Evolutionary conservation across 1,140 invertebrate genomes (phyloP).

Genomic region (Anastatus disparis): DNA sequence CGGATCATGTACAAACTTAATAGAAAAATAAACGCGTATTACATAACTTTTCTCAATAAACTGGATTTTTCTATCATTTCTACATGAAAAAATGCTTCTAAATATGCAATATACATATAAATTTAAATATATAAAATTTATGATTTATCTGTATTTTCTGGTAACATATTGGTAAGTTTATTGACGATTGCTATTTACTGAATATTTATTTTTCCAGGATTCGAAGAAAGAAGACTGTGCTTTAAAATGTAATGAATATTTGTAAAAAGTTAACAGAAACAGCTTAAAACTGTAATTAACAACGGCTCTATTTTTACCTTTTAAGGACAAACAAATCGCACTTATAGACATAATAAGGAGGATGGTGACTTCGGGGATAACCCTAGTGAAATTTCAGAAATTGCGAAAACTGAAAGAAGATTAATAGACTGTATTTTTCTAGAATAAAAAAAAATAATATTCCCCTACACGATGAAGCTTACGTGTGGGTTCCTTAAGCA

Average conservation of each 20-base stretch:
- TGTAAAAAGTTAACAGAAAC: slow-evolving; percentile 1
- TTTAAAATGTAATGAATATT: slow-evolving; percentile 1
- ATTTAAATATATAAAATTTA: slow-evolving; percentile 1
- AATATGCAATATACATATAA: neutral
- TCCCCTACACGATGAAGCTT: slow-evolving; percentile 27
- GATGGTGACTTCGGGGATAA: neutral
- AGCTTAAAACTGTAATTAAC: neutral
- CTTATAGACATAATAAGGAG: neutral
- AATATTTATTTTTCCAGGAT: slow-evolving; percentile 27
- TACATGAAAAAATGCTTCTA: neutral
- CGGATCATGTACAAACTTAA: no score
- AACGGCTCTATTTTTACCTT: slow-evolving; percentile 13
- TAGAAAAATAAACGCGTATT: no score
- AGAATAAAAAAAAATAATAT: slow-evolving; percentile 42
- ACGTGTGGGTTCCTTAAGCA: slow-evolving; percentile 33
- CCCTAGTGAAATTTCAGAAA: neutral
- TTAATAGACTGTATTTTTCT: slow-evolving; percentile 61
- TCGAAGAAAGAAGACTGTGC: slow-evolving; percentile 22
- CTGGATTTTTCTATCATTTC: no score
- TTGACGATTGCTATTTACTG: no score
- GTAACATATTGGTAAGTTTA: no score
- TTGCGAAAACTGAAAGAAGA: slow-evolving; percentile 14
- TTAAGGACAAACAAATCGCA: neutral
- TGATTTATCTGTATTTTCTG: no score
- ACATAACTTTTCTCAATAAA: no score